Conservation (phyloP, 2,113 vertebrate genomes). For the Holacanthus passer region DNA sequence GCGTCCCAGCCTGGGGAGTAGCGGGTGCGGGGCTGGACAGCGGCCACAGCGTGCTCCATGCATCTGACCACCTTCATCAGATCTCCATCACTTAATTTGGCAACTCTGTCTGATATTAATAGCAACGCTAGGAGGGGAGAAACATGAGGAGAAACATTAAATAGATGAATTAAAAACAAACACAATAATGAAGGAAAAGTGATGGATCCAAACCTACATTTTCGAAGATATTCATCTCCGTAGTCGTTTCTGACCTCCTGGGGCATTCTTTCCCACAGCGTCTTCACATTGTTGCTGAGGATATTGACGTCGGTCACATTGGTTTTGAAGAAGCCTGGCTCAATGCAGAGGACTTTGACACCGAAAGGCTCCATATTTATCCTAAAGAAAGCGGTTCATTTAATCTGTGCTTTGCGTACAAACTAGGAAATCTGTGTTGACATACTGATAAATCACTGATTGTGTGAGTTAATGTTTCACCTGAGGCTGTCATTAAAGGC, state of each 20-base stretch:
- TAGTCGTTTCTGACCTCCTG: slow-evolving; percentile 83
- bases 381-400: slow-evolving; percentile 65
- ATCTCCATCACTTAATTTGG: slow-evolving; percentile 78
- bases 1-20: slow-evolving; percentile 90
- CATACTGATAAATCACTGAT: not conserved
- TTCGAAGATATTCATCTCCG: slow-evolving; percentile 72
- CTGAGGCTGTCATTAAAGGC: slow-evolving; percentile 87
- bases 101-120: slow-evolving; percentile 66
- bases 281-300: slow-evolving; percentile 58
- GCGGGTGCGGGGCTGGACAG: slow-evolving; percentile 83
- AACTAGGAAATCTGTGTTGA: not conserved
- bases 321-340: slow-evolving; percentile 87
- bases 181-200: not conserved
- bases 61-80: slow-evolving; percentile 88
- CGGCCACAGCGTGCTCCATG: slow-evolving; percentile 88
- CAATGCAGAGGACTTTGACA: slow-evolving; percentile 87
- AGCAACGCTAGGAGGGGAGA: slow-evolving; percentile 68
- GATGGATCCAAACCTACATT: slow-evolving; percentile 57
- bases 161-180: accelerated
- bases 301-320: slow-evolving; percentile 69
- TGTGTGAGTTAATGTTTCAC: slow-evolving; percentile 64
- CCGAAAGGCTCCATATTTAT: slow-evolving; percentile 84
- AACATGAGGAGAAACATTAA: not conserved
- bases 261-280: slow-evolving; percentile 81
- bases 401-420: not conserved